Conservation (phyloP, 1,140 invertebrate genomes). For the Drepana arcuata region DNA sequence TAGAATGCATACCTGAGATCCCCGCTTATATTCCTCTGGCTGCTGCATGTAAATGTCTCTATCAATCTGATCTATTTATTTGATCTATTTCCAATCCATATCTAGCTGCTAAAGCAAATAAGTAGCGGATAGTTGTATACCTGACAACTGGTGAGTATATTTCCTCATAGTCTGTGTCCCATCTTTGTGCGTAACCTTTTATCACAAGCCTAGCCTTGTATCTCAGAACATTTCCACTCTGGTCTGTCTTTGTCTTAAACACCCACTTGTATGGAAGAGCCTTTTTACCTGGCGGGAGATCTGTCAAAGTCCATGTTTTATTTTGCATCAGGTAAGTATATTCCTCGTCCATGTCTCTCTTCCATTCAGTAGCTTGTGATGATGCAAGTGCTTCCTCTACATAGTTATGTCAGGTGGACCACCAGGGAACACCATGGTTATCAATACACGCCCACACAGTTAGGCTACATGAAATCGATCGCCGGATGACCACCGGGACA, state of each 20-base stretch:
- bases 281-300: not conserved
- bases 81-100: not conserved
- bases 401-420: too few relatives aligned
- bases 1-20: constrained; percentile 11
- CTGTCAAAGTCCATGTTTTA: not conserved
- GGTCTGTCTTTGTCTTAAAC: constrained; percentile 6
- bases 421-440: too few relatives aligned
- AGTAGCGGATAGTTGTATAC: constrained; percentile 5
- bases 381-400: not conserved
- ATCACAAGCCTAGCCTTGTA: constrained; percentile 13
- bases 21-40: constrained; percentile 4
- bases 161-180: constrained; percentile 10
- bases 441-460: too few relatives aligned
- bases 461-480: too few relatives aligned
- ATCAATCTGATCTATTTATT: constrained; percentile 6
- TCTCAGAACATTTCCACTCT: constrained; percentile 3
- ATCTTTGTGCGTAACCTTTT: constrained; percentile 10
- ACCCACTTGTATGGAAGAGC: not conserved
- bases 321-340: not conserved
- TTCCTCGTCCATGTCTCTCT: not conserved
- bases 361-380: not conserved
- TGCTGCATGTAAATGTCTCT: constrained; percentile 3
- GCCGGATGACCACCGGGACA: too few relatives aligned
- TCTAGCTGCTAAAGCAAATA: constrained; percentile 4
- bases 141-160: constrained; percentile 8